These are phyloP conservation scores for Phaetusa simplex DNA, from an alignment of 2,113 vertebrate species.

Conservation along the genomic window DNA sequence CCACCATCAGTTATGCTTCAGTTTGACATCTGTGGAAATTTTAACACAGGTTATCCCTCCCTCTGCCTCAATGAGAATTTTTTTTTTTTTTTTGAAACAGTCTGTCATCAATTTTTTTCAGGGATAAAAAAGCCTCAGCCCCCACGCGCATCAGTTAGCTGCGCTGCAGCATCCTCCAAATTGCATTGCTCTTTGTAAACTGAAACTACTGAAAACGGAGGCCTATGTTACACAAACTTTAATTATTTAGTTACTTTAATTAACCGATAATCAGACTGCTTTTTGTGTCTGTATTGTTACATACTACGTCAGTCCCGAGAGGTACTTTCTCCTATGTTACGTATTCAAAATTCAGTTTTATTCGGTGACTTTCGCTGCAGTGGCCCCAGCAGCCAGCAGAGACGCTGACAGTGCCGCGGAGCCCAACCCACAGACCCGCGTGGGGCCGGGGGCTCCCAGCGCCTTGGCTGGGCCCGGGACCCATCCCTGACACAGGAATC, in stretches of 20 bases:
- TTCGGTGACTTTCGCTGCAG: rapidly evolving
- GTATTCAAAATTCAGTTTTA: neutral
- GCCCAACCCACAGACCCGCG: rapidly evolving
- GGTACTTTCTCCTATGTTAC: rapidly evolving
- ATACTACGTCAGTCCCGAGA: neutral
- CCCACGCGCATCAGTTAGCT: rapidly evolving
- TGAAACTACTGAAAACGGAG: neutral
- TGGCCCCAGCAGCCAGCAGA: rapidly evolving
- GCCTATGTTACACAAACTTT: slow-evolving; percentile 23
- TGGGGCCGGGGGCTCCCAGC: neutral
- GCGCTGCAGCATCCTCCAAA: neutral
- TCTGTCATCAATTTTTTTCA: slow-evolving; percentile 41
- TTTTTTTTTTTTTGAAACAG: neutral
- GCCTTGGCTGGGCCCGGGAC: neutral
- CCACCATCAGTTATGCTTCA: slow-evolving; percentile 70
- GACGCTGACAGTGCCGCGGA: neutral
- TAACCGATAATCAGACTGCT: slow-evolving; percentile 37
- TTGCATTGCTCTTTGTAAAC: neutral
- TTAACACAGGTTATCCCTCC: slow-evolving; percentile 63
- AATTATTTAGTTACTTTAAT: slow-evolving; percentile 67
- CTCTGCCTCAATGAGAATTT: slow-evolving; percentile 47
- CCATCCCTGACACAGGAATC: neutral
- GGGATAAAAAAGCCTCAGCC: neutral
- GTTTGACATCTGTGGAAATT: slow-evolving; percentile 74
- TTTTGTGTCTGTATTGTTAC: neutral